Evolutionary conservation across 2,888 invertebrate genomes (phyloP), one percentile per base, ranked within the genome.

Genomic region (Tachina lurida): DNA sequence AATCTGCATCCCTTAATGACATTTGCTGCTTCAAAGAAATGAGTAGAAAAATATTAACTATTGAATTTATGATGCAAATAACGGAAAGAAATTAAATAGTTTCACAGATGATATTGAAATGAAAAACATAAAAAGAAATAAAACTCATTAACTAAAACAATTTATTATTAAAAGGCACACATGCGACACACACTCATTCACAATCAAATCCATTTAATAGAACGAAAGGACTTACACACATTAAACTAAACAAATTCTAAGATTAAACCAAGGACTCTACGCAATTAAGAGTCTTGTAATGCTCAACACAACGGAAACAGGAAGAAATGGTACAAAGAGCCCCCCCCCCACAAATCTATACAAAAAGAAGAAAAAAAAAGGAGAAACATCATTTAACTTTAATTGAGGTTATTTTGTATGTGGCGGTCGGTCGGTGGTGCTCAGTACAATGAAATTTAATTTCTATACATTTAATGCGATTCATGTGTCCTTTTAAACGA

Each of bases 141-240:
- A 84, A 84, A 84, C 63, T 75, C 84, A 71, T 84, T 79, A 84
- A 71, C 63, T 65, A 71, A 80, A 80, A 80, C 84, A 84, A 84
- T 84, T 79, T 84, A 84, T 79, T 84, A 84, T 76, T 68, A 43
- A 49, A n/a, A 65, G 47, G 52, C 52, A 71, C 70, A 77, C 62
- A 70, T 75, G 31, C 56, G 31, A 31, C 31, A 31, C 31, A 31
- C 31, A 31, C 31, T 31, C 31, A 31, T 7, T 31, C 5, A 31
- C 31, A 31, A 31, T 31, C 31, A 31, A 31, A 31, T 31, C 7
- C 31, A 31, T 31, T 31, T 31, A 76, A 67, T 47, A 41, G 8
- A 56, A 67, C 43, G 49, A 62, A 13, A 41, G 52, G 54, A 62
- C 62, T 19, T 31, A 7, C 31, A 58, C 17, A 17, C 15, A 31